Conservation (phyloP, 2,113 vertebrate genomes). For the Cyanoderma ruficeps region DNA sequence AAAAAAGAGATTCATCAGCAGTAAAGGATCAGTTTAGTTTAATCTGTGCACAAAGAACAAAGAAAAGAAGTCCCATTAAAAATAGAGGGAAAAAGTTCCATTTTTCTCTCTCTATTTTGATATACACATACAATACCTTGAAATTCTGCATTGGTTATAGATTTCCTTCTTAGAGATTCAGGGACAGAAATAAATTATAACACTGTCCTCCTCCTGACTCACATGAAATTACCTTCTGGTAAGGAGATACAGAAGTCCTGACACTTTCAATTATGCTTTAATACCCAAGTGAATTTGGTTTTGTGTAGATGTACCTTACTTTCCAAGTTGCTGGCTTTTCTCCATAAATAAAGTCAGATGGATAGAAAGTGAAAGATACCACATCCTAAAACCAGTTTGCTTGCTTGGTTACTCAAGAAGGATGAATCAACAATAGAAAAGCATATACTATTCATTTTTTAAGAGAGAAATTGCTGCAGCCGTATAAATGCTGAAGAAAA, state of each 20-base stretch:
- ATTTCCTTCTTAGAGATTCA: neutral
- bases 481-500: neutral
- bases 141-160: neutral
- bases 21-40: neutral
- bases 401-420: neutral
- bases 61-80: neutral
- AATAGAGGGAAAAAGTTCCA: neutral
- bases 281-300: neutral
- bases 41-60: neutral
- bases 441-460: neutral
- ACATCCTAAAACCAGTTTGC: neutral
- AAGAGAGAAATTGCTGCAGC: neutral
- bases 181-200: neutral
- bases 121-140: neutral
- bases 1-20: neutral
- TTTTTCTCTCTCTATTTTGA: neutral
- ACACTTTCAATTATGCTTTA: neutral
- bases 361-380: neutral
- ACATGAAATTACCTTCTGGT: neutral
- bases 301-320: neutral
- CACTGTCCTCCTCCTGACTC: neutral
- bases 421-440: neutral
- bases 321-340: neutral
- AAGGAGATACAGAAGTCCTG: neutral
- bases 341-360: neutral